Percentiles rank a stretch among this genome's conserved stretches.
These are phyloP conservation scores for Lerista edwardsae DNA, from an alignment of 2,797 vertebrate genomes.

Conservation along the genomic window DNA sequence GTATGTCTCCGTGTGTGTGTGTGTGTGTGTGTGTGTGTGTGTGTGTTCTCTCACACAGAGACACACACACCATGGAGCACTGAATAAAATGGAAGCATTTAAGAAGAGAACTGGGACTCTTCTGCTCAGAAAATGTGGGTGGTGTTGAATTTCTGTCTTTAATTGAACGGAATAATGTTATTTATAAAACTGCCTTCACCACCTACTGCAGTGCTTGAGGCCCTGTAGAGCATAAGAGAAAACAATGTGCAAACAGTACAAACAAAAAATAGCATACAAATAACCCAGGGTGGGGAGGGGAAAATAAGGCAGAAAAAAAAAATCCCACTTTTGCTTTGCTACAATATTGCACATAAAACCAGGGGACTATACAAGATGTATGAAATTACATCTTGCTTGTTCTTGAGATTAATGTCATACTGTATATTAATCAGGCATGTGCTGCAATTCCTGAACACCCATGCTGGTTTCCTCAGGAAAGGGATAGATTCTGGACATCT, in stretches of 20 bases:
- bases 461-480: neutral
- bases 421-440: neutral
- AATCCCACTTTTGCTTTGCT: neutral
- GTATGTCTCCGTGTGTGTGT: neutral
- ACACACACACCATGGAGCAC: neutral
- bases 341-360: too few species aligned
- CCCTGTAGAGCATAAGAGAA: neutral
- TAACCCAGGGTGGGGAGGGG: neutral
- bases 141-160: slow-evolving; percentile 19
- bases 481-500: neutral
- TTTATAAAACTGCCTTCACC: slow-evolving; percentile 14
- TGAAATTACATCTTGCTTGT: neutral
- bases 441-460: neutral
- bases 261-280: neutral
- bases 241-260: neutral
- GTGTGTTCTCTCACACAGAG: too few species aligned
- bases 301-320: neutral
- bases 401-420: neutral
- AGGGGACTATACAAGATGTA: neutral
- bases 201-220: neutral
- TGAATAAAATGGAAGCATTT: neutral
- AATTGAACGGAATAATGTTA: slow-evolving; percentile 30
- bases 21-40: too few species aligned
- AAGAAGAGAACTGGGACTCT: neutral
- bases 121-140: neutral